These are phyloP conservation scores for Hirundo rustica DNA, from an alignment of 2,797 vertebrate genomes.

Conservation along the genomic window DNA sequence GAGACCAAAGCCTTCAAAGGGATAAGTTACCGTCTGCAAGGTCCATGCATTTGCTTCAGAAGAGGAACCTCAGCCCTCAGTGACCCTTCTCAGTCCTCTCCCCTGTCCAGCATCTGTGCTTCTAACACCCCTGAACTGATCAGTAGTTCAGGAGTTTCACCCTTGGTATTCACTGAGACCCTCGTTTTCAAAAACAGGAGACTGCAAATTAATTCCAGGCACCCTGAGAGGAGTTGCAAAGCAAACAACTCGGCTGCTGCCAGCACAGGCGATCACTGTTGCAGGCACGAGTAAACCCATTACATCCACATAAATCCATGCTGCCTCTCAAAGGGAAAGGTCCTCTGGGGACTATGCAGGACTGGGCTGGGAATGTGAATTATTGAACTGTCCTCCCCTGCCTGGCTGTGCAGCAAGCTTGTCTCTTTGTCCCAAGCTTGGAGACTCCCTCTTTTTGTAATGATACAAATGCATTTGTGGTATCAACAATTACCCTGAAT, in stretches of 20 bases:
- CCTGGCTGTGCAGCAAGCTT: not conserved
- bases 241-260: not conserved
- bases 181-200: not conserved
- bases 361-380: not conserved
- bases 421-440: not conserved
- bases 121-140: not conserved
- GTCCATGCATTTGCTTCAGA: not conserved
- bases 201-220: not conserved
- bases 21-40: not conserved
- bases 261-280: not conserved
- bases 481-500: not conserved
- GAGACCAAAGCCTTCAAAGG: constrained; percentile 44
- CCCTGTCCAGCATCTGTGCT: not conserved
- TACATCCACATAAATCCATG: not conserved
- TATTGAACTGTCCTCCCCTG: not conserved
- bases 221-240: not conserved
- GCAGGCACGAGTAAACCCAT: not conserved
- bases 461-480: not conserved
- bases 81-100: not conserved
- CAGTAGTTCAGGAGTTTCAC: not conserved
- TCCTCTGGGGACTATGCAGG: not conserved
- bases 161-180: not conserved
- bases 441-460: not conserved
- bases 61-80: not conserved
- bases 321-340: not conserved